phyloP scores from a whole-genome alignment of 2,797 vertebrate genomes.

The Coilia nasus region DNA sequence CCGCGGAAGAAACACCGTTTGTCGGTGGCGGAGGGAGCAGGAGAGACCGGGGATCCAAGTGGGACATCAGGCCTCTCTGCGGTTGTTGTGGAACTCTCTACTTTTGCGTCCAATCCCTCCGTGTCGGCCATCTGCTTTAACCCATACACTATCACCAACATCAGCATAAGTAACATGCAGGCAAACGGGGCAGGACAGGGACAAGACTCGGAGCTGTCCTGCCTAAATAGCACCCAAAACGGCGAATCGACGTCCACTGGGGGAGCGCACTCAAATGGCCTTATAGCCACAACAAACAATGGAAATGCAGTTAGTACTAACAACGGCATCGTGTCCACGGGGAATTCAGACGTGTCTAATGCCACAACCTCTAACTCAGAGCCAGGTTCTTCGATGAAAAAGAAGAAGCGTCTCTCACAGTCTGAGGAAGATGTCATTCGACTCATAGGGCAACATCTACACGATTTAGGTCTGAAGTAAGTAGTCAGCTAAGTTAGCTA shows the following conservation, averaged over 20 bases:
- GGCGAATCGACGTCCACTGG: conserved; percentile 79
- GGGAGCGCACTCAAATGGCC: conserved; percentile 71
- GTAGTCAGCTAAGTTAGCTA: conserved; percentile 56
- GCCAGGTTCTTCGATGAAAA: conserved; percentile 77
- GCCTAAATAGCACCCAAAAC: conserved; percentile 76
- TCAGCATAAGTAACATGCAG: conserved; percentile 79
- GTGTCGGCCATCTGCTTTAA: conserved; percentile 59
- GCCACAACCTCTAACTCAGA: conserved; percentile 67
- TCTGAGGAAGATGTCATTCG: conserved; percentile 94
- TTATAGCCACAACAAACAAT: conserved; percentile 65
- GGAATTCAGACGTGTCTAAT: conserved; percentile 60
- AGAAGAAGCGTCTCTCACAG: conserved; percentile 91
- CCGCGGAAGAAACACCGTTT: conserved; percentile 84
- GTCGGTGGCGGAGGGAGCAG: conserved; percentile 82
- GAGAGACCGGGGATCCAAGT: conserved; percentile 84
- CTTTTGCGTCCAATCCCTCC: conserved; percentile 62
- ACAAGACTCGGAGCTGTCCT: conserved; percentile 74
- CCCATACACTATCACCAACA: conserved; percentile 57
- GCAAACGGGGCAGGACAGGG: conserved; percentile 84
- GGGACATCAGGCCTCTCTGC: conserved; percentile 84
- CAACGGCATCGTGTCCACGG: conserved; percentile 73
- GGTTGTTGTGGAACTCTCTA: conserved; percentile 60
- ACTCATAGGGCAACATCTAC: conserved; percentile 93
- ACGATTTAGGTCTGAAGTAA: conserved; percentile 95
- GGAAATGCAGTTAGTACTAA: conserved; percentile 76